Conservation (phyloP, 2,113 vertebrate genomes). For the Takifugu flavidus region DNA sequence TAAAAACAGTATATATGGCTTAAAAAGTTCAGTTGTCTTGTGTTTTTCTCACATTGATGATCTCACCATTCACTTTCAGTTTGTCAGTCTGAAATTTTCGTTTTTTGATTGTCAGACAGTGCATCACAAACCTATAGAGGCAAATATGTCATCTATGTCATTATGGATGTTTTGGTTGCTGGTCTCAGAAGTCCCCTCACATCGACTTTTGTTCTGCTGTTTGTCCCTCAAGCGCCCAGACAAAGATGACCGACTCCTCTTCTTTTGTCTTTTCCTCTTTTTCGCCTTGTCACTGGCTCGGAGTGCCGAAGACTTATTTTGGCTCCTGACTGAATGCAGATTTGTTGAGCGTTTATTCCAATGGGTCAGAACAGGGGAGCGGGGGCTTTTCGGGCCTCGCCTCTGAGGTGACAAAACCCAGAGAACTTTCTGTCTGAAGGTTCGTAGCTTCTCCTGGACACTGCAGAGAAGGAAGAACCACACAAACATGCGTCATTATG, state of each 20-base stretch:
- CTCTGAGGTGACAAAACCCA: slow-evolving; percentile 34
- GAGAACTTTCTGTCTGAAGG: slow-evolving; percentile 41
- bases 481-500: background rate
- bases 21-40: too few species aligned
- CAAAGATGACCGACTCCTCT: background rate
- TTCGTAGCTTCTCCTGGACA: slow-evolving; percentile 54
- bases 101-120: background rate
- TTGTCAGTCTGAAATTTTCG: background rate
- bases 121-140: slow-evolving; percentile 62
- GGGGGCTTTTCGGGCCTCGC: slow-evolving; percentile 1
- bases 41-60: too few species aligned
- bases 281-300: slow-evolving; percentile 1
- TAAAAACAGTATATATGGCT: too few species aligned
- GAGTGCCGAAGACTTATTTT: background rate
- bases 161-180: background rate
- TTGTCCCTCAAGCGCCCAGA: background rate
- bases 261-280: background rate
- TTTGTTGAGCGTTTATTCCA: slow-evolving; percentile 2
- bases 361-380: background rate
- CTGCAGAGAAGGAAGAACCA: slow-evolving; percentile 38
- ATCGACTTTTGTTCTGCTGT: background rate
- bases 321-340: slow-evolving; percentile 14
- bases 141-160: slow-evolving; percentile 78
- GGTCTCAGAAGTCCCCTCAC: background rate
- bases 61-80: too few species aligned